Evolutionary conservation across 2,113 vertebrate species (phyloP), one percentile per base, ranked within the genome.

Genomic region (Oreochromis niloticus): DNA sequence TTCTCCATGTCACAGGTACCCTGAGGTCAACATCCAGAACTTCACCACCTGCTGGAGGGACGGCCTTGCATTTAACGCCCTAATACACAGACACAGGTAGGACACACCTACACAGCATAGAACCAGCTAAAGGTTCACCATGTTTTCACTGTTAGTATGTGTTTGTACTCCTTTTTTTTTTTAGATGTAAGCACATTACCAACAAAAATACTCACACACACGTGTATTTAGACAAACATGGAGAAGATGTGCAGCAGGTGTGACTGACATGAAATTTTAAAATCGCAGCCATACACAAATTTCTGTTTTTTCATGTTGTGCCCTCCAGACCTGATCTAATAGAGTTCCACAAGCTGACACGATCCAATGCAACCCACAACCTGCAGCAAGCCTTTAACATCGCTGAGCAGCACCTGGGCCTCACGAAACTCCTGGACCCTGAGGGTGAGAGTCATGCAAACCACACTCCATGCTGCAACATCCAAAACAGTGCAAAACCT

Each of bases 1-100:
- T n/a, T 57, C 9, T 82, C 2, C 3, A 4, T 73, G 39, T 11
- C 85, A 3, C 95, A 99, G 98, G 57, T 99, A 99, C 92, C 95
- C 98, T 0, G 98, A 98, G 90, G 98, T 99, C 8, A 99, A 97
- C 95, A 98, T 99, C 91, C 98, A 99, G 94, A 99, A 99, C 95
- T 99, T 99, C 93, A 99, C 98, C 91, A 98, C 97, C 89, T 99
- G 98, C 94, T 99, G 98, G 98, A 96, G 97, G 90, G 98, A 99
- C 0, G 98, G 98, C 3, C 93, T 99, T 81, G 98, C 98, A 86
- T 99, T 99, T 93, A 99, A 98, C 3, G 98, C 98, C 3, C 98
- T 99, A 89, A 99, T 99, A 87, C 98, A 99, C 95, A 95, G 96
- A 92, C 98, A 99, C 97, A 97, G 98, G 98, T 99, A 88, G 27